A percentile compares a stretch with the other conserved stretches of the same genome.
phyloP scores from a whole-genome alignment of 2,888 invertebrate genomes.

The Lasioglossum zephyrum region DNA sequence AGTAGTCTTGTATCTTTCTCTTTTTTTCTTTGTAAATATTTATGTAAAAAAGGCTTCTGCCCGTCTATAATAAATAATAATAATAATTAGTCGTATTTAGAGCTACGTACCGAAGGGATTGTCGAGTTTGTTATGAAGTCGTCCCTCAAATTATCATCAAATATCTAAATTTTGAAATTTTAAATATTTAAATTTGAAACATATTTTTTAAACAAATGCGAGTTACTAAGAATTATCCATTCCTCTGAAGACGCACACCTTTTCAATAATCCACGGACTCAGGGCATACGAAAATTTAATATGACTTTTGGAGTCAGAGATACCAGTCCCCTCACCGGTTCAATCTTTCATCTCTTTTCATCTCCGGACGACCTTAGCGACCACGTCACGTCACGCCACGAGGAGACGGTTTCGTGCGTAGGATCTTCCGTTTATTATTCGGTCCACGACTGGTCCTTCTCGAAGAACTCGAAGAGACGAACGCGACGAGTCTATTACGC shows the following conservation, averaged over 20 bases:
- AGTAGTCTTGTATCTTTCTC: no score
- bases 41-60: no score
- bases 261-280: background rate
- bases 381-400: background rate
- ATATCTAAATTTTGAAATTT: background rate
- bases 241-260: background rate
- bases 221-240: background rate
- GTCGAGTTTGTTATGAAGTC: conserved; percentile 32
- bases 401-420: conserved; percentile 37
- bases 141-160: background rate
- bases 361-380: background rate
- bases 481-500: conserved; percentile 66
- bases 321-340: background rate
- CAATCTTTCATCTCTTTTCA: background rate
- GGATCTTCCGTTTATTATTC: conserved; percentile 58
- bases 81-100: conserved; percentile 24
- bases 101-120: background rate
- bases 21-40: no score
- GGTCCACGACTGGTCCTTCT: conserved; percentile 47
- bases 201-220: background rate
- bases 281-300: background rate
- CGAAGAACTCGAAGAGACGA: conserved; percentile 47
- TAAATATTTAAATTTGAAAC: no score
- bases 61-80: no score
- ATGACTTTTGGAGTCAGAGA: background rate